phyloP scores from a whole-genome alignment of 2,888 invertebrate species.

The Bruchidius siliquastri region DNA sequence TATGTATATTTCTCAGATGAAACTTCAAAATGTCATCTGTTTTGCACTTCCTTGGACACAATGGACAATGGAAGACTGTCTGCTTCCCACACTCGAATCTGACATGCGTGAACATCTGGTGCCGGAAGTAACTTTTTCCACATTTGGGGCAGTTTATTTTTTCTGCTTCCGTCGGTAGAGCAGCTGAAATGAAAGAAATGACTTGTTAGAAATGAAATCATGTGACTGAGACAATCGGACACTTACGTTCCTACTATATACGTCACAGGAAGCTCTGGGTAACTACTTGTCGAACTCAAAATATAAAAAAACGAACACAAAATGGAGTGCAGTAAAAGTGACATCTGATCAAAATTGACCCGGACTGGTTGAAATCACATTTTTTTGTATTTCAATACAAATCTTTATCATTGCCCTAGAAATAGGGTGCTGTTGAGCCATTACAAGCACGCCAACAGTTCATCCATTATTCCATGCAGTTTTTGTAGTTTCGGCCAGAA shows the following conservation, averaged over 20 bases:
- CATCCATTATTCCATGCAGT: no score
- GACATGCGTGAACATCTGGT: not conserved
- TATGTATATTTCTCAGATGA: conserved; percentile 35
- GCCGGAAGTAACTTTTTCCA: not conserved
- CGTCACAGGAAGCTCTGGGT: not conserved
- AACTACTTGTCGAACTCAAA: not conserved
- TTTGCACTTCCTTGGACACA: conserved; percentile 38
- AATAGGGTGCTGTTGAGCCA: no score
- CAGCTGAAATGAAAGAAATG: not conserved
- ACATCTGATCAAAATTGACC: no score
- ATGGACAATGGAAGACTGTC: conserved; percentile 33
- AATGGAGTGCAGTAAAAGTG: no score
- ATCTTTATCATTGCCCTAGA: no score
- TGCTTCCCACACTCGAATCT: conserved; percentile 29
- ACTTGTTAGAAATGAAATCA: not conserved
- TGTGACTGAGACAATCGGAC: not conserved
- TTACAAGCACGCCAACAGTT: no score
- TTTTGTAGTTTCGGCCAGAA: no score
- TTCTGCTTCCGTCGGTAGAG: not conserved
- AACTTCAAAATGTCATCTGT: conserved; percentile 32
- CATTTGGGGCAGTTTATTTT: not conserved
- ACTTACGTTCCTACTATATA: not conserved
- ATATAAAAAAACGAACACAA: not conserved
- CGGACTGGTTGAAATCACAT: no score
- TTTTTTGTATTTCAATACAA: no score